A percentile compares a stretch with the other conserved stretches of the same genome.
phyloP scores from a whole-genome alignment of 2,888 invertebrate genomes.

The Drosophila nr. perissopoda region DNA sequence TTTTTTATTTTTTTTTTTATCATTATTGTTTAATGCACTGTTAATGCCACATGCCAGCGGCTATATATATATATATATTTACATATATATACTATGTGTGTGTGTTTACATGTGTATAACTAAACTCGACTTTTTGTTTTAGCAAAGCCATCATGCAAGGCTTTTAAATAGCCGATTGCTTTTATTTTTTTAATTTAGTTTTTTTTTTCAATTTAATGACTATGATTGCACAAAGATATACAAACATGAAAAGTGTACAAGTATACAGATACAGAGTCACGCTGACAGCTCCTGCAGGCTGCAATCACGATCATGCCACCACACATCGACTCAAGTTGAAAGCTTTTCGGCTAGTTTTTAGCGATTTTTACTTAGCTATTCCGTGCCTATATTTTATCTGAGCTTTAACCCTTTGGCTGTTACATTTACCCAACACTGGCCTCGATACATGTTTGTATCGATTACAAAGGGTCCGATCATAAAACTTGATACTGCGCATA shows the following conservation, averaged over 20 bases:
- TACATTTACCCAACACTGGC: constrained; percentile 10
- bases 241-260: constrained; percentile 2
- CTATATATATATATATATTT: background rate
- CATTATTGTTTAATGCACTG: constrained; percentile 54
- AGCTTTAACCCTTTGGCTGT: constrained; percentile 22
- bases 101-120: constrained; percentile 24
- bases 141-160: too few species aligned
- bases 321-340: constrained; percentile 26
- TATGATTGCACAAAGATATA: constrained; percentile 68
- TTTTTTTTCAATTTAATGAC: constrained; percentile 72
- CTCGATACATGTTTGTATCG: constrained; percentile 37
- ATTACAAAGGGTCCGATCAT: constrained; percentile 30
- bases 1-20: constrained; percentile 12
- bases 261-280: constrained; percentile 47
- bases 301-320: constrained; percentile 60
- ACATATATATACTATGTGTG: constrained; percentile 3
- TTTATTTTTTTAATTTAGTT: constrained; percentile 50
- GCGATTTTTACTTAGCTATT: background rate
- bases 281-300: constrained; percentile 48
- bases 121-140: constrained; percentile 80
- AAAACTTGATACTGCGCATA: constrained; percentile 21
- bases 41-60: constrained; percentile 47
- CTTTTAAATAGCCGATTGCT: constrained; percentile 46
- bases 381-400: background rate
- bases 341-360: constrained; percentile 34